Evolutionary conservation across 2,797 vertebrate species (phyloP).

Genomic region (Rousettus madagascariensis): DNA sequence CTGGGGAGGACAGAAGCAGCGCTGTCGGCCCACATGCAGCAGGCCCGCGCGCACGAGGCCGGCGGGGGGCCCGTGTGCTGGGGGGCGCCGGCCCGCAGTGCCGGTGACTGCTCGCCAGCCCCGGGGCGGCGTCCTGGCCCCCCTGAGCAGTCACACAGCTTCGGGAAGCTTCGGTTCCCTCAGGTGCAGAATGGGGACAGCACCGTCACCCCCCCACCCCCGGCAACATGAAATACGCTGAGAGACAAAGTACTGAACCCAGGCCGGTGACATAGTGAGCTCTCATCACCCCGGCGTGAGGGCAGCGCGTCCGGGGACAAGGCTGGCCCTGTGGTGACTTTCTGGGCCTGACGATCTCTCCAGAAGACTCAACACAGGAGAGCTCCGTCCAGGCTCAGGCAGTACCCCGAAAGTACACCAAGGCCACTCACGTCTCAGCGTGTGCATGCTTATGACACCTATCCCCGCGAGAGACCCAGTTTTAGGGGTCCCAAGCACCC

Average conservation of each 20-base stretch:
- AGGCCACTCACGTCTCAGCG: not conserved
- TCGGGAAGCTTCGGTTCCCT: not conserved
- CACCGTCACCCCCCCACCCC: not conserved
- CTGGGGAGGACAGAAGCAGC: slow-evolving; percentile 53
- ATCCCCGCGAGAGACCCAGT: too few species aligned
- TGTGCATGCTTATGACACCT: fast-evolving
- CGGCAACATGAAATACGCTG: not conserved
- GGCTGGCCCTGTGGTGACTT: not conserved
- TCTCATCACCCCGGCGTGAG: not conserved
- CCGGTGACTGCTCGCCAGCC: fast-evolving
- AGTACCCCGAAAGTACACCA: too few species aligned
- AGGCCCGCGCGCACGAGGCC: not conserved
- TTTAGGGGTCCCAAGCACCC: not conserved
- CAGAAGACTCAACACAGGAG: not conserved
- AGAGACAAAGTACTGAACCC: not conserved
- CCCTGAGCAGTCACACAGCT: not conserved
- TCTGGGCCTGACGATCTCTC: not conserved
- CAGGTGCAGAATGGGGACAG: not conserved
- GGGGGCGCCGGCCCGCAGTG: not conserved
- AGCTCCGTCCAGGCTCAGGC: not conserved
- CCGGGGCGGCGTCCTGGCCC: not conserved
- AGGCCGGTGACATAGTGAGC: not conserved
- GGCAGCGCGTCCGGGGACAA: not conserved
- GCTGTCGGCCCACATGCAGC: fast-evolving
- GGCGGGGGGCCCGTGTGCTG: not conserved